Evolutionary conservation across 2,113 vertebrate genomes (phyloP).

Genomic region (Syngnathus scovelli): DNA sequence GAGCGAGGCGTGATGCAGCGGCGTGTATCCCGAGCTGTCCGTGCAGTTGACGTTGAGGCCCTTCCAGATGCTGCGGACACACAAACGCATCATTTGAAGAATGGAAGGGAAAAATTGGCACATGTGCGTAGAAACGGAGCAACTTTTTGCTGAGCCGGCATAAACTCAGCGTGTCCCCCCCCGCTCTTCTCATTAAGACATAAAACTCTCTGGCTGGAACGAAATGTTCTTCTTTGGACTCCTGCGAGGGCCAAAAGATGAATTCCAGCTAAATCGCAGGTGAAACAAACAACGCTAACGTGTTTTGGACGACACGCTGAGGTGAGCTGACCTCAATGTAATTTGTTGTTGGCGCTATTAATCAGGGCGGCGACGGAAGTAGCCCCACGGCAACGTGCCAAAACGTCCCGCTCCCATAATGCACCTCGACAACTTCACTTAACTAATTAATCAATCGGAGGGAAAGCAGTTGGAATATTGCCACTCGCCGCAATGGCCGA

Average conservation of each 20-base stretch:
- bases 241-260: not conserved
- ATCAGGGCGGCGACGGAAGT: not conserved
- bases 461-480: not conserved
- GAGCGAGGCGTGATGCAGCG: slow-evolving; percentile 87
- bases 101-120: not conserved
- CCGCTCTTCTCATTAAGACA: too few relatives aligned
- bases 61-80: slow-evolving; percentile 89
- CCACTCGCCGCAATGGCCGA: not conserved
- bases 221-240: not conserved
- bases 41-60: slow-evolving; percentile 93
- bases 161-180: too few relatives aligned
- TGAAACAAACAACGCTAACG: not conserved
- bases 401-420: not conserved
- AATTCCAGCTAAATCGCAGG: not conserved
- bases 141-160: too few relatives aligned
- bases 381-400: not conserved
- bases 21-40: slow-evolving; percentile 90
- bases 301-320: not conserved
- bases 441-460: not conserved
- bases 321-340: not conserved
- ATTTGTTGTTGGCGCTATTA: not conserved
- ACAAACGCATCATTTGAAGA: slow-evolving; percentile 16
- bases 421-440: not conserved
- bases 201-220: too few relatives aligned
- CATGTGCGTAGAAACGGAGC: not conserved